Conservation (phyloP, 1,140 invertebrate genomes). For the Atta colombica region DNA sequence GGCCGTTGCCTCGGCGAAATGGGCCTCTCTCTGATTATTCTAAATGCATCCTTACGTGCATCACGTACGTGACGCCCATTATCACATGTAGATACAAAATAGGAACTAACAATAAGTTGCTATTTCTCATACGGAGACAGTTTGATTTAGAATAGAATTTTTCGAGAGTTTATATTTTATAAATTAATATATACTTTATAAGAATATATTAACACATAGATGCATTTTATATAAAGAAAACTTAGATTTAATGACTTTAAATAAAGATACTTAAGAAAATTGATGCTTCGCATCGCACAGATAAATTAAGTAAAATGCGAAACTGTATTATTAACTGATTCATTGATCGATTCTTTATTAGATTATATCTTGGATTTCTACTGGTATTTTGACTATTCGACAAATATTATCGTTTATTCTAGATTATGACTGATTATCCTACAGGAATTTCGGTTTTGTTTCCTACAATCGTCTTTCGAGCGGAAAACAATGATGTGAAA, state of each 20-base stretch:
- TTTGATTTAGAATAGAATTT: background rate
- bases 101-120: background rate
- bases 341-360: background rate
- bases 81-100: background rate
- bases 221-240: background rate
- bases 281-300: background rate
- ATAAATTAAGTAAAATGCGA: background rate
- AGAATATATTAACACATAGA: background rate
- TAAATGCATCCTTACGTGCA: slow-evolving; percentile 13
- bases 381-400: background rate
- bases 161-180: background rate
- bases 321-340: slow-evolving; percentile 8
- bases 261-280: background rate
- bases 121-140: background rate
- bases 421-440: background rate
- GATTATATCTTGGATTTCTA: background rate
- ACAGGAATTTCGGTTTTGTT: slow-evolving; percentile 32
- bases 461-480: slow-evolving; percentile 53
- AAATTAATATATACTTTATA: background rate
- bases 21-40: slow-evolving; percentile 48
- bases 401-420: background rate
- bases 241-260: background rate
- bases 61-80: background rate
- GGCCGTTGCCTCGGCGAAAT: slow-evolving; percentile 11
- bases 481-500: slow-evolving; percentile 50